Base-by-base conservation (phyloP, 2,113 vertebrate species). In the Larimichthys polyactis region DNA sequence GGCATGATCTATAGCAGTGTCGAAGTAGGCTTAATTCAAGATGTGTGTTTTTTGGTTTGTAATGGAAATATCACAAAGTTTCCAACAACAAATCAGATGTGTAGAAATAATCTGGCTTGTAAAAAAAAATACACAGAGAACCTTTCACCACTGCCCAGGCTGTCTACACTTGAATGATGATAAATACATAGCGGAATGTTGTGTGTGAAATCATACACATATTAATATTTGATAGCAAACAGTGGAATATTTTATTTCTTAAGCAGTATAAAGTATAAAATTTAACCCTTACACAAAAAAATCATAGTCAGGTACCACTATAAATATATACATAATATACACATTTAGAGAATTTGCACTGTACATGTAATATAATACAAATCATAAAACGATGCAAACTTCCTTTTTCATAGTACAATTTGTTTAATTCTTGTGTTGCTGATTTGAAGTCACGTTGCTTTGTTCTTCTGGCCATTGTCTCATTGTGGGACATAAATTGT, bases 11-110 rank as follows among this genome's bases (percentile, higher is more conserved):
- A 82, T 72, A 49, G 54, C 54, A 55, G 2, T 81, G 66, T 66
- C 77, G 78, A 68, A 49, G 63, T 64, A 51, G 71, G 62, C 52
- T 49, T 67, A 43, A 64, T 63, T 84, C 49, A 44, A 79, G 77
- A 62, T 70, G 16, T 51, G 27, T 40, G 29, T 67, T 81, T 46
- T 75, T 75, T 20, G 27, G 24, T 78, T 85, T 75, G 70, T 48
- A n/a, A 43, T 75, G 75, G 68, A 89, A 83, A 78, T 72, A 57
- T 78, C n/a, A 46, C 55, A 46, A 40, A 55, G 64, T 66, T 82
- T 81, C 40, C 64, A 76, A 73, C 10, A 63, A 62, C 57, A 78
- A 63, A 72, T 59, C 20, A 36, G 62, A 65, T 62, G 32, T 51
- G 44, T 4, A 75, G 27, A 83, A 75, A 75, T 69, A 62, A 69